phyloP scores from a whole-genome alignment of 2,888 invertebrate species.

The Drosophila stalkeri region DNA sequence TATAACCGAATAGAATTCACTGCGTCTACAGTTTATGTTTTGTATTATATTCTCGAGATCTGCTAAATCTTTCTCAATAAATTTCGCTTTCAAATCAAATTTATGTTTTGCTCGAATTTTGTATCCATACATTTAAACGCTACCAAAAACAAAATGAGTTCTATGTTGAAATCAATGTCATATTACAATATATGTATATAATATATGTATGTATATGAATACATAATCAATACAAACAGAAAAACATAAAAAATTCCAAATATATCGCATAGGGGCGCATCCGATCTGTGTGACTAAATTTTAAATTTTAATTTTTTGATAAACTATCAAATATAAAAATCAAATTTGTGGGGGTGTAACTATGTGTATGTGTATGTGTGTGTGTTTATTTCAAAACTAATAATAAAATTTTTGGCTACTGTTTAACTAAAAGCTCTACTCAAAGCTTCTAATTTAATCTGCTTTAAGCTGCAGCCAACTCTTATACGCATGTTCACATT shows the following conservation, averaged over 20 bases:
- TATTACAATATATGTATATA: slow-evolving; percentile 20
- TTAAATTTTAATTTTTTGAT: not conserved
- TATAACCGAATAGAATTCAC: slow-evolving; percentile 10
- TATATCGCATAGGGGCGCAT: slow-evolving; percentile 48
- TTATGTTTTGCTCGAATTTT: slow-evolving; percentile 28
- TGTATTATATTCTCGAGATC: slow-evolving; percentile 1
- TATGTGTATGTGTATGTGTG: slow-evolving; percentile 23
- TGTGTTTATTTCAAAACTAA: slow-evolving; percentile 27
- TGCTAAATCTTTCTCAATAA: slow-evolving; percentile 9
- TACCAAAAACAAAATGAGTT: slow-evolving; percentile 49
- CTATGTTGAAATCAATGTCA: slow-evolving; percentile 48
- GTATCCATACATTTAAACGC: slow-evolving; percentile 18
- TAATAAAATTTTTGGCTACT: slow-evolving; percentile 25
- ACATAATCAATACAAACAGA: slow-evolving; percentile 60
- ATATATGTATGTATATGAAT: slow-evolving; percentile 3
- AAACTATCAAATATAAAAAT: not conserved
- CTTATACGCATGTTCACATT: slow-evolving; percentile 1
- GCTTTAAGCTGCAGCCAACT: not conserved
- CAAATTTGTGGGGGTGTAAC: not conserved
- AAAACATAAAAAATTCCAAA: slow-evolving; percentile 47
- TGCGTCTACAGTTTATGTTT: slow-evolving; percentile 22
- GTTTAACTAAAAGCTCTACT: slow-evolving; percentile 20
- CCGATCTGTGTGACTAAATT: slow-evolving; percentile 11
- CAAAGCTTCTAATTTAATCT: not conserved
- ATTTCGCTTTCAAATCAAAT: slow-evolving; percentile 26